phyloP scores from a whole-genome alignment of 2,888 invertebrate species.

The Graphium colonna region DNA sequence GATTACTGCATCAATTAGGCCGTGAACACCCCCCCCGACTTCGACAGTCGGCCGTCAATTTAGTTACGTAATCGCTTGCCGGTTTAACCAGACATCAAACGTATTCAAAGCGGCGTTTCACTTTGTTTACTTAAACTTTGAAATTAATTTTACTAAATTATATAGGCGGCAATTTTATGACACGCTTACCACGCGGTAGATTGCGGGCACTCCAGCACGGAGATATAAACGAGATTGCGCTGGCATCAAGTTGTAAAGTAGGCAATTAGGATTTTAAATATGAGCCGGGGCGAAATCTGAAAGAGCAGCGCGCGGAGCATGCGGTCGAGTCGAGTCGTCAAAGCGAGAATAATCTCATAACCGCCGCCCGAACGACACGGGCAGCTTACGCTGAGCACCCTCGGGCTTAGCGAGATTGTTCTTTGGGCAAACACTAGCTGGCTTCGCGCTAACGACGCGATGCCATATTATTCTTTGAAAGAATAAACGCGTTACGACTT shows the following conservation, averaged over 20 bases:
- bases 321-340: constrained; percentile 57
- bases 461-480: constrained; percentile 39
- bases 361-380: constrained; percentile 60
- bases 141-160: not conserved
- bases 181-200: not conserved
- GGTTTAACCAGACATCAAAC: constrained; percentile 6
- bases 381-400: constrained; percentile 62
- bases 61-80: constrained; percentile 24
- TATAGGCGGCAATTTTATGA: constrained; percentile 8
- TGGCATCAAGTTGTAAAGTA: constrained; percentile 45
- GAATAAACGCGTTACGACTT: constrained; percentile 20
- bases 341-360: constrained; percentile 76
- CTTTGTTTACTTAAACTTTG: not conserved
- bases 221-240: constrained; percentile 32
- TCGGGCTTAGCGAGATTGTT: constrained; percentile 59
- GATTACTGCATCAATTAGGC: constrained; percentile 43
- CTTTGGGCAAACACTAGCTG: constrained; percentile 51
- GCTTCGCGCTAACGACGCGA: too few relatives aligned
- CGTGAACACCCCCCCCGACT: constrained; percentile 36
- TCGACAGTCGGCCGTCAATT: constrained; percentile 30
- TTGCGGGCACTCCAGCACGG: too few relatives aligned
- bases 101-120: not conserved
- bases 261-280: constrained; percentile 64
- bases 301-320: constrained; percentile 52
- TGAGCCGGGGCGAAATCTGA: constrained; percentile 46